Evolutionary conservation across 2,113 vertebrate genomes (phyloP).

Genomic region (Oryzias javanicus): DNA sequence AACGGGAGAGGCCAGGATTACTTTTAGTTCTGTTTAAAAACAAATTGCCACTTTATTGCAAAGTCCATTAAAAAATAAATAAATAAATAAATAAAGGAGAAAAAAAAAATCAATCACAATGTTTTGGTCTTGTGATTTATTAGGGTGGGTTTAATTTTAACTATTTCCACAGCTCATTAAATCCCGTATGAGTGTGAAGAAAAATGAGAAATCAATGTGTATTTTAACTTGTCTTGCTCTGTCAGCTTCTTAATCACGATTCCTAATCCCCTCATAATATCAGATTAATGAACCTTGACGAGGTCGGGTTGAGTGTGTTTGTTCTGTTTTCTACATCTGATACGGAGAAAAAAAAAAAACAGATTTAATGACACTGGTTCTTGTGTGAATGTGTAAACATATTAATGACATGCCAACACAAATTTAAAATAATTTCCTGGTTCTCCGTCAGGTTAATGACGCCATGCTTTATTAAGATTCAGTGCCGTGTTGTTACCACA

Average conservation of each 20-base stretch:
- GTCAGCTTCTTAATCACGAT: conserved; percentile 31
- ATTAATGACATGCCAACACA: not conserved
- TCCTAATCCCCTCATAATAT: conserved; percentile 36
- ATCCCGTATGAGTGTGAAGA: conserved; percentile 8
- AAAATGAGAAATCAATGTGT: conserved; percentile 43
- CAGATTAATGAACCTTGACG: conserved; percentile 35
- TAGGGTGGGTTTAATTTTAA: not conserved
- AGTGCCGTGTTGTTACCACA: conserved; percentile 26
- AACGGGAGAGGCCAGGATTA: not conserved
- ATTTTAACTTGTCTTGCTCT: conserved; percentile 16
- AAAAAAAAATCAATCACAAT: not conserved
- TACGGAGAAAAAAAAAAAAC: conserved; percentile 12
- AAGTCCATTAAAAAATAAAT: not conserved
- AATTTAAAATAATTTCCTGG: conserved; percentile 20
- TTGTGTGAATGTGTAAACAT: conserved; percentile 3
- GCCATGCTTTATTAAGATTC: conserved; percentile 42
- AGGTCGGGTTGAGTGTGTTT: not conserved
- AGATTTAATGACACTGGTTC: not conserved
- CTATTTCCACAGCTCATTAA: conserved; percentile 26
- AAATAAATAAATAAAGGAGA: no score
- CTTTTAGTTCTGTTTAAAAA: not conserved
- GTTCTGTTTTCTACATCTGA: not conserved
- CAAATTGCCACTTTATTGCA: not conserved
- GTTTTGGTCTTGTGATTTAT: not conserved
- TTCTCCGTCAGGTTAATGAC: conserved; percentile 46